These are phyloP conservation scores for Pseudochirops corinnae DNA, from an alignment of 2,797 vertebrate genomes.

Conservation along the genomic window DNA sequence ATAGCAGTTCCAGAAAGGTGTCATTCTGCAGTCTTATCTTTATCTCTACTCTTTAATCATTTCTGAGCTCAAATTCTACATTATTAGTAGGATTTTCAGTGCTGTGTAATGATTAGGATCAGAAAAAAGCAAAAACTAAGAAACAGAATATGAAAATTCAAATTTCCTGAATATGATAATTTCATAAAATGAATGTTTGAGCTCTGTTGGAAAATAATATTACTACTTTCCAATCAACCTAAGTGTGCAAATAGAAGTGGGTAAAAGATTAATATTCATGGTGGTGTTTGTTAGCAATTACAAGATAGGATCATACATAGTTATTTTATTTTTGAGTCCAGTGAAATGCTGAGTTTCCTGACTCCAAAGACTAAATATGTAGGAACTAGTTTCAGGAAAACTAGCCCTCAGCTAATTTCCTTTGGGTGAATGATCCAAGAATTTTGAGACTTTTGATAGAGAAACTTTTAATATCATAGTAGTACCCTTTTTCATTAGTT, in stretches of 20 bases:
- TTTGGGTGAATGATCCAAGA: background rate
- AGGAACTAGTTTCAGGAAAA: background rate
- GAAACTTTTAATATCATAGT: background rate
- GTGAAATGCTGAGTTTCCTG: background rate
- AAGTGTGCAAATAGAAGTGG: background rate
- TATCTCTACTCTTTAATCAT: constrained; percentile 40
- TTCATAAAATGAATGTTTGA: constrained; percentile 4
- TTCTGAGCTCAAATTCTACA: constrained; percentile 61
- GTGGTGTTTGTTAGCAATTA: background rate
- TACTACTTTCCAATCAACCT: background rate
- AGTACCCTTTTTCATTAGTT: background rate
- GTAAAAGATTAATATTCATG: background rate
- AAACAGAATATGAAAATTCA: constrained; percentile 31
- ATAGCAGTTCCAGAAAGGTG: constrained; percentile 87
- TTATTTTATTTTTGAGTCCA: background rate
- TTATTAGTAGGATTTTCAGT: constrained; percentile 11
- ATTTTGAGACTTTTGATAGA: background rate
- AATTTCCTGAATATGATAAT: background rate
- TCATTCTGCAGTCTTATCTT: constrained; percentile 71
- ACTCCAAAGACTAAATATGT: background rate
- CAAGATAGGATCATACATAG: background rate
- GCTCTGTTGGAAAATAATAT: constrained; percentile 2
- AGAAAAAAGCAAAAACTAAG: constrained; percentile 4
- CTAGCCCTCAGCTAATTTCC: background rate
- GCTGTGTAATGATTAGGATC: constrained; percentile 21